phyloP scores from a whole-genome alignment of 2,888 invertebrate species.

The Drosophila hamatofila region DNA sequence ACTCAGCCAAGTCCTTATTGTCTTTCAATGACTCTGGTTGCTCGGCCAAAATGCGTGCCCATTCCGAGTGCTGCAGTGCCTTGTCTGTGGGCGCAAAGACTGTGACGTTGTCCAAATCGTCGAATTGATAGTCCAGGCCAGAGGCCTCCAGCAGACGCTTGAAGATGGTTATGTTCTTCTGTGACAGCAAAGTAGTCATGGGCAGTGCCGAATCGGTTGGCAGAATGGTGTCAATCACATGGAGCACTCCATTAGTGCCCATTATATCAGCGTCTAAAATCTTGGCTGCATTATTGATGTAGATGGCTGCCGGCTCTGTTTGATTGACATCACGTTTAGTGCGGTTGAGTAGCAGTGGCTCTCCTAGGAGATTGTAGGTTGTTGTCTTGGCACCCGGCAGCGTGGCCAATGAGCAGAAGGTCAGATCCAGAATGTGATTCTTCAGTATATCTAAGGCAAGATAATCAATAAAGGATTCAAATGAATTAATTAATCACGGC shows the following conservation, averaged over 20 bases:
- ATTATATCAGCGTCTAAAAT: constrained; percentile 88
- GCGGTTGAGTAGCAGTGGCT: constrained; percentile 83
- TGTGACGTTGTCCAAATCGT: constrained; percentile 87
- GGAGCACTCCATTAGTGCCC: constrained; percentile 91
- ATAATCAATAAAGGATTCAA: background rate
- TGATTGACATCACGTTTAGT: constrained; percentile 86
- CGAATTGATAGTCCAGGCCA: constrained; percentile 86
- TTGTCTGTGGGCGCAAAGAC: constrained; percentile 89
- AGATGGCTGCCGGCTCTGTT: constrained; percentile 81
- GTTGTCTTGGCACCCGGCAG: constrained; percentile 85
- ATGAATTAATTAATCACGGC: background rate
- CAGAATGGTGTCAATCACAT: constrained; percentile 89
- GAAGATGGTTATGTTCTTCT: constrained; percentile 88
- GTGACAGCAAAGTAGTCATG: constrained; percentile 86
- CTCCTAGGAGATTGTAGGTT: constrained; percentile 84
- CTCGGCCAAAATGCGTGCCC: constrained; percentile 82
- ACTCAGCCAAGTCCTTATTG: constrained; percentile 86
- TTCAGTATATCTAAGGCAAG: constrained; percentile 87
- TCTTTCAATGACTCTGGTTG: constrained; percentile 82
- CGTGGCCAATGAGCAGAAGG: constrained; percentile 89
- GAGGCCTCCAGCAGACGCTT: constrained; percentile 86
- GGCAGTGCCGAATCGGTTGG: constrained; percentile 87
- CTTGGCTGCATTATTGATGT: constrained; percentile 87
- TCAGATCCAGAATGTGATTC: constrained; percentile 89
- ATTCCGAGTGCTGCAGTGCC: constrained; percentile 87